Evolutionary conservation across 2,113 vertebrate genomes (phyloP).

Genomic region (Pungitius pungitius): DNA sequence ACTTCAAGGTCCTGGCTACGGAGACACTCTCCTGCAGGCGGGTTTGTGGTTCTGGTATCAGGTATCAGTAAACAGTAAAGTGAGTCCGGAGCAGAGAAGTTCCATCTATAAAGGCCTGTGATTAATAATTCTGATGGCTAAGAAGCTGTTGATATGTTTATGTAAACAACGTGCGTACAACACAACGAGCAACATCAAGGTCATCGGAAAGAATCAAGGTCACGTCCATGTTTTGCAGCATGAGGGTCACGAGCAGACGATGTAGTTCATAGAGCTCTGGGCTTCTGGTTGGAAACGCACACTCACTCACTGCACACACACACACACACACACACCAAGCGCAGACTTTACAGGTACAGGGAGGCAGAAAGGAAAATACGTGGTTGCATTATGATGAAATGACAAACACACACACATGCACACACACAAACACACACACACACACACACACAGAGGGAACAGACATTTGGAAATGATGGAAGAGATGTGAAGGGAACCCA

Average conservation of each 20-base stretch:
- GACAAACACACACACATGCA: conserved; percentile 7
- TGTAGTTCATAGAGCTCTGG: not conserved
- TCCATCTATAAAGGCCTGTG: no score
- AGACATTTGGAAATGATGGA: no score
- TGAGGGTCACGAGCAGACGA: not conserved
- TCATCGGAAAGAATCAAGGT: not conserved
- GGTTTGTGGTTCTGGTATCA: not conserved
- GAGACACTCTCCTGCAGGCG: not conserved
- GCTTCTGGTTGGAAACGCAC: conserved; percentile 2
- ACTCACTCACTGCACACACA: conserved; percentile 13
- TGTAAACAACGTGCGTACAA: not conserved
- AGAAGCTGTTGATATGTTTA: not conserved
- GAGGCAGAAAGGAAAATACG: conserved; percentile 27
- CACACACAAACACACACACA: not conserved
- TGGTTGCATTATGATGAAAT: conserved; percentile 10
- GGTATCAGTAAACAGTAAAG: not conserved
- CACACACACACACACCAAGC: conserved; percentile 3
- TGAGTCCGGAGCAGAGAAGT: no score
- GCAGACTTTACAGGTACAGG: conserved; percentile 35
- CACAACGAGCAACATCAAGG: not conserved
- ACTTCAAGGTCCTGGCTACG: conserved; percentile 16
- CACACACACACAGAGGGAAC: no score
- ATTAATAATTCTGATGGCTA: no score
- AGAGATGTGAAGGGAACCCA: no score
- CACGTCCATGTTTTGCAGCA: not conserved